phyloP scores from a whole-genome alignment of 2,113 vertebrate genomes.

The Mellivora capensis region DNA sequence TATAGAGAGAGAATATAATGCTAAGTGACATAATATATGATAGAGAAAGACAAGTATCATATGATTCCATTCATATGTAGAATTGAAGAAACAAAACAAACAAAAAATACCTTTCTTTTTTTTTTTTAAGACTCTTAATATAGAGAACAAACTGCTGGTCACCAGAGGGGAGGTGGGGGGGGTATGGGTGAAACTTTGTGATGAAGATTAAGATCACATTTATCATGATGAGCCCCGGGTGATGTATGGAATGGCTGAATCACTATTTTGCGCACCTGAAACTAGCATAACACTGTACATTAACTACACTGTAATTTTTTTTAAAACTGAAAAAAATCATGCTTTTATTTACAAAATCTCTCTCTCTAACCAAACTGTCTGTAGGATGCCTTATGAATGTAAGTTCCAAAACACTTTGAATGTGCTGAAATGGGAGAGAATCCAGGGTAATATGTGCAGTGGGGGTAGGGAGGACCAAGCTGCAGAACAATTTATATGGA shows the following conservation, averaged over 20 bases:
- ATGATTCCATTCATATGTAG: background rate
- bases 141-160: background rate
- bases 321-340: background rate
- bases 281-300: background rate
- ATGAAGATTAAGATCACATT: background rate
- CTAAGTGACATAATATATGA: background rate
- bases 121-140: background rate
- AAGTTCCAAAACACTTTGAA: background rate
- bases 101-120: background rate
- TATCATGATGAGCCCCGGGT: background rate
- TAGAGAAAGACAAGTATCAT: background rate
- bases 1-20: background rate
- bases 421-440: background rate
- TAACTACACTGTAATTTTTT: background rate
- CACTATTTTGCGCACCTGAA: background rate
- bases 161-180: background rate
- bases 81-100: background rate
- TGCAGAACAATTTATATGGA: background rate
- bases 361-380: background rate
- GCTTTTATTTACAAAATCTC: background rate
- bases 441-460: background rate
- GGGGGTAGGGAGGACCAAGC: fast-evolving
- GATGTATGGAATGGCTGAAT: background rate
- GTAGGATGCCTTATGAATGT: background rate
- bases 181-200: background rate